These are phyloP conservation scores for Melanotaenia parkinsoni DNA, from an alignment of 2,797 vertebrate genomes.

Conservation along the genomic window DNA sequence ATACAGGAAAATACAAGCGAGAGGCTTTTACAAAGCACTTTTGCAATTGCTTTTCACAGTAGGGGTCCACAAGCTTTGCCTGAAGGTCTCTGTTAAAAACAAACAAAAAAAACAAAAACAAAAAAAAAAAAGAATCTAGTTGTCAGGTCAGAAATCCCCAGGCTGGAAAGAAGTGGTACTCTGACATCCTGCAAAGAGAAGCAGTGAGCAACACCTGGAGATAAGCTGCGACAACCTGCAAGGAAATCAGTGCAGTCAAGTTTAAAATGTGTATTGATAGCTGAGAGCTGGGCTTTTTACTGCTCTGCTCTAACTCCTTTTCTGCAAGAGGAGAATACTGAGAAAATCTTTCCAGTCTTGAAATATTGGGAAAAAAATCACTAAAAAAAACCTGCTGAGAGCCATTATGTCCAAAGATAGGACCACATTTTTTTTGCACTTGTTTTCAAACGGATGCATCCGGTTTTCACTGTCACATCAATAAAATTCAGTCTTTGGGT, in stretches of 20 bases:
- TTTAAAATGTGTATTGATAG: constrained; percentile 40
- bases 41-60: constrained; percentile 20
- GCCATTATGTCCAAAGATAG: background rate
- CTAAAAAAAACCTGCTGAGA: background rate
- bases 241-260: constrained; percentile 44
- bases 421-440: constrained; percentile 15
- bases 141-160: constrained; percentile 36
- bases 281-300: constrained; percentile 17
- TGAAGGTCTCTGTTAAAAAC: constrained; percentile 36
- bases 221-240: constrained; percentile 17
- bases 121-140: constrained; percentile 21
- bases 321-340: constrained; percentile 2
- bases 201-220: constrained; percentile 14
- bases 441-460: constrained; percentile 22
- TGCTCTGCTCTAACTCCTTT: background rate
- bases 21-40: constrained; percentile 28
- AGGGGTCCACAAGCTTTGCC: constrained; percentile 25
- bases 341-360: constrained; percentile 21
- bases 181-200: constrained; percentile 32
- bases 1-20: constrained; percentile 14
- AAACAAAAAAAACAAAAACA: background rate
- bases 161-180: constrained; percentile 33
- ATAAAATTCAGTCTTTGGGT: constrained; percentile 42
- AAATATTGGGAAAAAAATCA: constrained; percentile 7
- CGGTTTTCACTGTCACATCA: constrained; percentile 9